phyloP scores from a whole-genome alignment of 2,113 vertebrate genomes.

The Passer montanus region DNA sequence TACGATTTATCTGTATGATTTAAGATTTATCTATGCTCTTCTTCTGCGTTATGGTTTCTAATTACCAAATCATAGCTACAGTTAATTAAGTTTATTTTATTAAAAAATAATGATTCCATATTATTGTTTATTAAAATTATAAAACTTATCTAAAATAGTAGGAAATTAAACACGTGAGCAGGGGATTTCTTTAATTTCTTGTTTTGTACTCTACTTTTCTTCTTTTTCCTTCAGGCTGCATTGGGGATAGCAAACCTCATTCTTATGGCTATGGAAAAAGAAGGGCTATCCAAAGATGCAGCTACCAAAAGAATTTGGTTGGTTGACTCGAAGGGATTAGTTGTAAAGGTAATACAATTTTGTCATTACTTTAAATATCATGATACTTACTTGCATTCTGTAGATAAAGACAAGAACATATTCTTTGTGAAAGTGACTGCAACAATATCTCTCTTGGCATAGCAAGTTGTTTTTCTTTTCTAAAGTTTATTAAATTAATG shows the following conservation, averaged over 20 bases:
- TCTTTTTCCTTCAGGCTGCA: conserved; percentile 82
- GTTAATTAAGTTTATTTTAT: background rate
- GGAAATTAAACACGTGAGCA: background rate
- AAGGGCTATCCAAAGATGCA: conserved; percentile 80
- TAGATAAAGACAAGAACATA: background rate
- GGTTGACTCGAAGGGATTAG: conserved; percentile 97
- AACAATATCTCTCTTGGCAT: background rate
- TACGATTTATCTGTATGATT: background rate
- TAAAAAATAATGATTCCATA: background rate
- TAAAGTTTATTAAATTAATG: background rate
- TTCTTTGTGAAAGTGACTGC: background rate
- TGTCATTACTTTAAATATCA: background rate
- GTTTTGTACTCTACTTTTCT: background rate
- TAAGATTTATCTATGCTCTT: background rate
- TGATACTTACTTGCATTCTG: background rate
- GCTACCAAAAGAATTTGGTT: conserved; percentile 92
- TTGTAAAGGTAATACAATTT: conserved; percentile 87
- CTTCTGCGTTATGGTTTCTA: background rate
- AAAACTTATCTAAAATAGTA: background rate
- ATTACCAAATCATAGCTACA: background rate
- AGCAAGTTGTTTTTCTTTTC: background rate
- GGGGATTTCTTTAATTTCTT: background rate
- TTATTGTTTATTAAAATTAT: background rate
- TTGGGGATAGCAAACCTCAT: conserved; percentile 94
- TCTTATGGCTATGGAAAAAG: conserved; percentile 95